Conservation (phyloP, 2,888 invertebrate genomes). For the Hypena proboscidalis region DNA sequence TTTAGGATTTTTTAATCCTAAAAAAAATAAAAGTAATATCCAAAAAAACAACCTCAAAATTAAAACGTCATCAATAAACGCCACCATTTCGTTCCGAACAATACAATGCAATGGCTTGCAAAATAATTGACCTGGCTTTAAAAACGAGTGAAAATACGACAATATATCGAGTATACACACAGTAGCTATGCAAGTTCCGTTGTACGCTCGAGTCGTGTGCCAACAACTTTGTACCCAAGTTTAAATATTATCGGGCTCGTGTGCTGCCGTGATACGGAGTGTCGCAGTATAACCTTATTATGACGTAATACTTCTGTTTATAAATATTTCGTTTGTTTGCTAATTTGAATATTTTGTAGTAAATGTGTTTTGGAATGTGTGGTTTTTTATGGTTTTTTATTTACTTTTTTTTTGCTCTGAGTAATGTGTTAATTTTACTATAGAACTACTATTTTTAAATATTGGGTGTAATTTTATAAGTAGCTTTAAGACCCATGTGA, state of each 20-base stretch:
- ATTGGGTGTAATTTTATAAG: no score
- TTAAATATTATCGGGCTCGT: conserved; percentile 45
- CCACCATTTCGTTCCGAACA: conserved; percentile 13
- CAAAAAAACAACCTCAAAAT: no score
- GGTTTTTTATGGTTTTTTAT: no score
- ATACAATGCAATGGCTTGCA: conserved; percentile 38
- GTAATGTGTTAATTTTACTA: no score
- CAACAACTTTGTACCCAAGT: conserved; percentile 46
- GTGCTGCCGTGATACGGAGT: conserved; percentile 34
- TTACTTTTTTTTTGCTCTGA: no score
- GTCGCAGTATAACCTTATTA: conserved; percentile 44
- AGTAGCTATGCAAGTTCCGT: conserved; percentile 41
- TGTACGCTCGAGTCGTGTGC: conserved; percentile 43
- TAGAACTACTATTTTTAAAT: no score
- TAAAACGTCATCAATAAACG: conserved; percentile 26
- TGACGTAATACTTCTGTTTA: conserved; percentile 34
- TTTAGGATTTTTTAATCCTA: no score
- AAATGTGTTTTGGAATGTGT: no score
- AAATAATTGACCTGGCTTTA: conserved; percentile 48
- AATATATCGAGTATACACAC: conserved; percentile 48
- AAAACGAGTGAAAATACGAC: conserved; percentile 46
- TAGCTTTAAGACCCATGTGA: no score
- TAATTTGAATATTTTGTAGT: no score
- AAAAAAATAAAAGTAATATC: no score
- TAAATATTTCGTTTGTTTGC: neutral